Conservation (phyloP, 2,113 vertebrate genomes). For the Procavia capensis region DNA sequence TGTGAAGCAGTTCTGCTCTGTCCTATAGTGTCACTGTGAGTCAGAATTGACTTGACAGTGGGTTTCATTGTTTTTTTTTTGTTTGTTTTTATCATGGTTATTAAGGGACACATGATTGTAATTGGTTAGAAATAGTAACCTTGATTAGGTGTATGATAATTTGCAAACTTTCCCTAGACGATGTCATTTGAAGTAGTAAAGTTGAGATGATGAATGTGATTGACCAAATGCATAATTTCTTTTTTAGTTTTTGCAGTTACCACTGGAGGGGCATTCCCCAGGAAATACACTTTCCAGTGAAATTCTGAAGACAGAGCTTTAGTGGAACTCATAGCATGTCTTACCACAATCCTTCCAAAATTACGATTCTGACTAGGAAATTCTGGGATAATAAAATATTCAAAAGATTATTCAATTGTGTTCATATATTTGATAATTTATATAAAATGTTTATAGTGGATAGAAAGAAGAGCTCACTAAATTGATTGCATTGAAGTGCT, state of each 20-base stretch:
- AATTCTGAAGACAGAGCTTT: conserved; percentile 2
- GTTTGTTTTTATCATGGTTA: too few relatives aligned
- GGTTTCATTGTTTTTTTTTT: too few relatives aligned
- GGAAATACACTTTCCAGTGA: background rate
- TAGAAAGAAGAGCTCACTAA: background rate
- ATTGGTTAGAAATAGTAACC: conserved; percentile 24
- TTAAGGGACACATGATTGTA: background rate
- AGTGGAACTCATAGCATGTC: background rate
- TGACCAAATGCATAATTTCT: background rate
- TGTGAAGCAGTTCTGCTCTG: too few relatives aligned
- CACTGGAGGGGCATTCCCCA: rapidly evolving
- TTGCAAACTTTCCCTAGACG: background rate
- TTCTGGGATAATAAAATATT: background rate
- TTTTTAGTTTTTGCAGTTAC: background rate
- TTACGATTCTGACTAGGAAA: conserved; percentile 1
- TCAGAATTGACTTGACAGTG: too few relatives aligned
- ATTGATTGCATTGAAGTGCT: background rate
- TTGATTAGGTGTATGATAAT: background rate
- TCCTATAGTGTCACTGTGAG: too few relatives aligned
- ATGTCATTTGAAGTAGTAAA: background rate
- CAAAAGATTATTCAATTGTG: background rate
- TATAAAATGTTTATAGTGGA: background rate
- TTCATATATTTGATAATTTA: background rate
- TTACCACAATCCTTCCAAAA: background rate
- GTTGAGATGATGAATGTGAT: background rate